A percentile compares a stretch with the other conserved stretches of the same genome.
Conservation (phyloP, 2,113 vertebrate species). For the Origma solitaria region DNA sequence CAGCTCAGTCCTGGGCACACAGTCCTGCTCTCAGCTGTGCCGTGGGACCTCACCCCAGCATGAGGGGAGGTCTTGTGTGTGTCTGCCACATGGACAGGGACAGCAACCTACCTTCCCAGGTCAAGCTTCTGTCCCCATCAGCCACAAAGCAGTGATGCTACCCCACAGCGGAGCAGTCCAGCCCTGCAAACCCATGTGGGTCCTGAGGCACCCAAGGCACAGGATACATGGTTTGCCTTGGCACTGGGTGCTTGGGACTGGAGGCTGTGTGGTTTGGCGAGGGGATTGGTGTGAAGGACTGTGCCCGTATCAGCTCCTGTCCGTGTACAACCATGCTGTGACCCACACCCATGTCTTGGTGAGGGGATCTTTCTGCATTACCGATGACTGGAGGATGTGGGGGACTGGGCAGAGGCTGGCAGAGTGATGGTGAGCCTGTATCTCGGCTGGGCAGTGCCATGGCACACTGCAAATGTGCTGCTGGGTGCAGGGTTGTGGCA, state of each 20-base stretch:
- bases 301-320: neutral
- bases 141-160: neutral
- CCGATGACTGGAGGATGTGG: fast-evolving
- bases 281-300: neutral
- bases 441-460: neutral
- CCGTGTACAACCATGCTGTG: neutral
- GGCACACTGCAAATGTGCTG: neutral
- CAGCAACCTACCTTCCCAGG: fast-evolving
- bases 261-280: neutral
- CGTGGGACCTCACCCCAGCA: fast-evolving
- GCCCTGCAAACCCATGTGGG: fast-evolving
- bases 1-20: neutral
- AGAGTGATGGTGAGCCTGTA: neutral
- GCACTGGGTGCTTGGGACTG: neutral
- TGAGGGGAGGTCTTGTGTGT: fast-evolving
- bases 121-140: neutral
- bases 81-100: neutral
- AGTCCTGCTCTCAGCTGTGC: neutral
- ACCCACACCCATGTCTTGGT: fast-evolving
- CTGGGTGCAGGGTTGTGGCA: neutral
- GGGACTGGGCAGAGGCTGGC: neutral
- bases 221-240: neutral
- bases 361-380: neutral
- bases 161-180: neutral
- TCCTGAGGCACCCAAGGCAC: fast-evolving